phyloP scores from a whole-genome alignment of 2,797 vertebrate genomes.

The Bucorvus abyssinicus region DNA sequence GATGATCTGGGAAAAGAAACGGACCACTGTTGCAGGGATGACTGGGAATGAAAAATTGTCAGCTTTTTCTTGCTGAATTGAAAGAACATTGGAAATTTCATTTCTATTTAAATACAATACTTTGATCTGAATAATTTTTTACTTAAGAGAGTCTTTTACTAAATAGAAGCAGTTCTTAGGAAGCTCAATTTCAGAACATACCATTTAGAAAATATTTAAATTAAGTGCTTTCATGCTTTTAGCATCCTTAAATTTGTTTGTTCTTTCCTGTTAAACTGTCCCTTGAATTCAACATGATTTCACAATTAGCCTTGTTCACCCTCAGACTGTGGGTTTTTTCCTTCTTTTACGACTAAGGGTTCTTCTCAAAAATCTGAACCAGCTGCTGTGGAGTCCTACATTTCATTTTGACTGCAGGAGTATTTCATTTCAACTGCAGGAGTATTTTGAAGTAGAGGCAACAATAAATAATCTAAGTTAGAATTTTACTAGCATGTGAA shows the following conservation, averaged over 20 bases:
- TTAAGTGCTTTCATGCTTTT: not conserved
- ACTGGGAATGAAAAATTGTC: not conserved
- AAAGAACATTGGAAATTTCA: not conserved
- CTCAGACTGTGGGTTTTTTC: not conserved
- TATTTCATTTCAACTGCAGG: not conserved
- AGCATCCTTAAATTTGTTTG: not conserved
- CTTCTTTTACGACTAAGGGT: not conserved
- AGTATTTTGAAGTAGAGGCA: not conserved
- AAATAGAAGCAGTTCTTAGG: not conserved
- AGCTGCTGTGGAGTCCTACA: not conserved
- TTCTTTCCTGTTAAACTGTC: not conserved
- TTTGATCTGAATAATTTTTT: not conserved
- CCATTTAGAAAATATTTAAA: not conserved
- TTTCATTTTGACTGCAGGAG: not conserved
- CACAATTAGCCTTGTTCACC: conserved; percentile 12
- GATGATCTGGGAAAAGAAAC: rapidly evolving
- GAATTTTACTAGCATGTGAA: not conserved
- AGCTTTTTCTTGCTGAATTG: not conserved
- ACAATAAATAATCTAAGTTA: not conserved
- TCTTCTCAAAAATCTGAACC: not conserved
- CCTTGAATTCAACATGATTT: conserved; percentile 12
- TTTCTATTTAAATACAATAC: not conserved
- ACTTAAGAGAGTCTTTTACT: not conserved
- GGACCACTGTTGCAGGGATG: rapidly evolving
- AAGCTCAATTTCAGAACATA: not conserved